A percentile compares a stretch with the other conserved stretches of the same genome.
These are phyloP conservation scores for Copsychus sechellarum DNA, from an alignment of 2,113 vertebrate species.

Conservation along the genomic window DNA sequence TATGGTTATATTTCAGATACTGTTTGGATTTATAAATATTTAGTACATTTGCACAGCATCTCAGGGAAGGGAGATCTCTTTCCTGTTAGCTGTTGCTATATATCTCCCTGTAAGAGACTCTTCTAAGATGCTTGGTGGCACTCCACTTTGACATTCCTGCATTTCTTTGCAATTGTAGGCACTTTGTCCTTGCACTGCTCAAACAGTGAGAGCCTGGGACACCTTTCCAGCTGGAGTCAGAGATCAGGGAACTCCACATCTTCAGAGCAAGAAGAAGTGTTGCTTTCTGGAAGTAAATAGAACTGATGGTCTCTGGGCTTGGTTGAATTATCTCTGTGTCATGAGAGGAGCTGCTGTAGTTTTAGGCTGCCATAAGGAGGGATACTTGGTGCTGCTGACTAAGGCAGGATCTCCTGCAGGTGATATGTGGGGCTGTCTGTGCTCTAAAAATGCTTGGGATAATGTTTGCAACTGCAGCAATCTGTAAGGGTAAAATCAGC, in stretches of 20 bases:
- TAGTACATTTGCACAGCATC: neutral
- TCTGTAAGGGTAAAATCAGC: neutral
- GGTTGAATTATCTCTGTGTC: neutral
- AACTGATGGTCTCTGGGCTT: neutral
- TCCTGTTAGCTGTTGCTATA: neutral
- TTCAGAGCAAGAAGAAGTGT: neutral
- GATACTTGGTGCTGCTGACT: neutral
- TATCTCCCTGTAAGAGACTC: neutral
- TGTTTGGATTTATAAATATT: neutral
- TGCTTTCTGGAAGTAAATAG: neutral
- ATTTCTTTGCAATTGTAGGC: slow-evolving; percentile 12
- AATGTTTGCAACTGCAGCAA: neutral
- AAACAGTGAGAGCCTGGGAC: neutral
- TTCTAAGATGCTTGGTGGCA: neutral
- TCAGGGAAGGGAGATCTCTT: neutral
- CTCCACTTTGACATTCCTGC: neutral
- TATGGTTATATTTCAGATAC: neutral
- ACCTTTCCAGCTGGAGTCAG: neutral
- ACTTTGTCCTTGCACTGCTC: neutral
- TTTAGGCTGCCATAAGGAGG: neutral
- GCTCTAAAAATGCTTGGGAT: neutral
- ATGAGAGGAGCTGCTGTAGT: neutral
- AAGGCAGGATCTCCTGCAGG: neutral
- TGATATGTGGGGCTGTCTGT: neutral
- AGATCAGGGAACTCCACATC: neutral